Evolutionary conservation across 2,797 vertebrate species (phyloP).

Genomic region (Parauchenoglanis punctatus): DNA sequence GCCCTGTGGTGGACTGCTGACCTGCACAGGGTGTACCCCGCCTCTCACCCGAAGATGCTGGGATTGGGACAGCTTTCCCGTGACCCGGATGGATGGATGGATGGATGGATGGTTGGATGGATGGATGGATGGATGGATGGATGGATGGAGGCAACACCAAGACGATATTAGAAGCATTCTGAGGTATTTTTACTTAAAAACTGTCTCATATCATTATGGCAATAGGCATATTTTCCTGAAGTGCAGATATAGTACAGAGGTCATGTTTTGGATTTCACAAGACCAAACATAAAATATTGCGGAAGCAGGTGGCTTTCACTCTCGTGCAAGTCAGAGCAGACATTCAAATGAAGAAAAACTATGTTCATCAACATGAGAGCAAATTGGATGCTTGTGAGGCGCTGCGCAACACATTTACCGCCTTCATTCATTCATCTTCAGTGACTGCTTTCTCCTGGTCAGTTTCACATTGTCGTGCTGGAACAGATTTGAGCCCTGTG

Average conservation of each 20-base stretch:
- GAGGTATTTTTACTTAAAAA: background rate
- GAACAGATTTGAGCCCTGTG: too few relatives aligned
- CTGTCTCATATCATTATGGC: background rate
- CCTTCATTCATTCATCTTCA: background rate
- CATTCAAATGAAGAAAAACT: background rate
- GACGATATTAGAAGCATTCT: background rate
- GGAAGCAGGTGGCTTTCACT: background rate
- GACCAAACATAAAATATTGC: background rate
- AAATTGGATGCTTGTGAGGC: background rate
- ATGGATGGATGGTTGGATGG: too few relatives aligned
- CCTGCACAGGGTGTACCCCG: too few relatives aligned
- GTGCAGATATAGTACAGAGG: background rate
- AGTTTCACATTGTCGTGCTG: background rate
- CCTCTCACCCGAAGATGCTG: too few relatives aligned
- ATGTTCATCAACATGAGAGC: background rate
- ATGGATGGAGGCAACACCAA: too few relatives aligned
- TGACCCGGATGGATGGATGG: too few relatives aligned
- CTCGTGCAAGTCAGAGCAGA: too few relatives aligned
- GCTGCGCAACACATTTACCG: background rate
- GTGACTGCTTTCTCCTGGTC: background rate
- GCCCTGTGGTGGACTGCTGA: too few relatives aligned
- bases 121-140: too few relatives aligned
- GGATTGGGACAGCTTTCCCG: too few relatives aligned
- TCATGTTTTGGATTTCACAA: background rate
- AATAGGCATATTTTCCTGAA: background rate